Evolutionary conservation across 2,888 invertebrate species (phyloP).

Genomic region (Eurois occulta): DNA sequence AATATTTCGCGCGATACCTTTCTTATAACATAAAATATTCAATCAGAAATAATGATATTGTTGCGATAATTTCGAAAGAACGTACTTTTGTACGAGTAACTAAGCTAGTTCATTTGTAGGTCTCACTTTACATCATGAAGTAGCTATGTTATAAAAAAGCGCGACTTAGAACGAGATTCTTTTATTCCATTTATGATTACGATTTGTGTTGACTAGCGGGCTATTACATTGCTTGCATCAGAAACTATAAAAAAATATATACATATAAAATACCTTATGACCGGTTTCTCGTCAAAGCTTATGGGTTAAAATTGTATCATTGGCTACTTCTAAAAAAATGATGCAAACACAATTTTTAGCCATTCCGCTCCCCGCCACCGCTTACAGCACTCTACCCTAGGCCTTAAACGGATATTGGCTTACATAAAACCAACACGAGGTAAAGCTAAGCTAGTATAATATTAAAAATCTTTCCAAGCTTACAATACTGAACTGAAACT

Average conservation of each 20-base stretch:
- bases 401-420: slow-evolving; percentile 48
- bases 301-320: no score
- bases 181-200: no score
- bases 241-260: background rate
- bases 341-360: background rate
- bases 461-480: slow-evolving; percentile 45
- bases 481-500: slow-evolving; percentile 33
- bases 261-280: background rate
- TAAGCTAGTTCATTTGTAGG: background rate
- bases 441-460: slow-evolving; percentile 21
- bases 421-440: slow-evolving; percentile 50
- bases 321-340: background rate
- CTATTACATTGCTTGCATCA: background rate
- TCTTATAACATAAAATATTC: background rate
- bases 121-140: background rate
- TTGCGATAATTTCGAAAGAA: background rate
- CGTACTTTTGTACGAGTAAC: background rate
- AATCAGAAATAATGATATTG: background rate
- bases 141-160: background rate
- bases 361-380: background rate
- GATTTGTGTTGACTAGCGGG: background rate
- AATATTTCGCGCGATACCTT: background rate
- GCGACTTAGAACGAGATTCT: background rate
- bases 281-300: no score
- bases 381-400: background rate